These are phyloP conservation scores for Bellardia pandia DNA, from an alignment of 2,888 invertebrate species.

Conservation along the genomic window DNA sequence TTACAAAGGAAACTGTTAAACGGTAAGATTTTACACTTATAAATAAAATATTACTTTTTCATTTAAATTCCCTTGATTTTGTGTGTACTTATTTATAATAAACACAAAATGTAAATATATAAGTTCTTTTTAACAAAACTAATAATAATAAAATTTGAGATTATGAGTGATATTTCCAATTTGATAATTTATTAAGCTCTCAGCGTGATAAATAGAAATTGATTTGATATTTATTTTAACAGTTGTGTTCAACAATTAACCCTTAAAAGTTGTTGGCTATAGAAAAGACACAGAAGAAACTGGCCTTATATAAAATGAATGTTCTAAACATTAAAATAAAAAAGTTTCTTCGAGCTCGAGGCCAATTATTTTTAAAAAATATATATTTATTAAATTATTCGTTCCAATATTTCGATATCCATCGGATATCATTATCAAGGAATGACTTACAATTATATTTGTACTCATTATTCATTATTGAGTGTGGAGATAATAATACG, in stretches of 20 bases:
- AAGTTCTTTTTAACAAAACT: background rate
- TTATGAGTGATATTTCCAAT: conserved; percentile 37
- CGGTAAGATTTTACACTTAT: conserved; percentile 23
- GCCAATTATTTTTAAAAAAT: too few relatives aligned
- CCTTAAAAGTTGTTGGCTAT: background rate
- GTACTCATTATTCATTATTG: too few relatives aligned
- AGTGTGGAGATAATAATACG: too few relatives aligned
- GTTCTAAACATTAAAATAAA: too few relatives aligned
- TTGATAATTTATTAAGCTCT: conserved; percentile 20
- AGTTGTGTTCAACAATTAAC: background rate
- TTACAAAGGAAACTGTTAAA: background rate
- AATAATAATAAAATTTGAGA: conserved; percentile 33
- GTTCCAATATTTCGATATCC: too few relatives aligned
- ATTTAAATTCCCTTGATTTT: conserved; percentile 16
- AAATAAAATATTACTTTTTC: conserved; percentile 1
- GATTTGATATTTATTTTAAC: background rate
- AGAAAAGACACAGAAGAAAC: too few relatives aligned
- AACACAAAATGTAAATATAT: background rate
- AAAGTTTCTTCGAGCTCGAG: too few relatives aligned
- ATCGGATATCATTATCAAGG: too few relatives aligned
- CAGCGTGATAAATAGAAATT: conserved; percentile 20
- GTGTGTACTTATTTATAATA: background rate
- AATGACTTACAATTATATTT: too few relatives aligned
- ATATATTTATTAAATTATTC: too few relatives aligned
- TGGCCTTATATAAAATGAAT: too few relatives aligned